These are phyloP conservation scores for Xiphorhynchus elegans DNA, from an alignment of 2,113 vertebrate species.

Conservation along the genomic window DNA sequence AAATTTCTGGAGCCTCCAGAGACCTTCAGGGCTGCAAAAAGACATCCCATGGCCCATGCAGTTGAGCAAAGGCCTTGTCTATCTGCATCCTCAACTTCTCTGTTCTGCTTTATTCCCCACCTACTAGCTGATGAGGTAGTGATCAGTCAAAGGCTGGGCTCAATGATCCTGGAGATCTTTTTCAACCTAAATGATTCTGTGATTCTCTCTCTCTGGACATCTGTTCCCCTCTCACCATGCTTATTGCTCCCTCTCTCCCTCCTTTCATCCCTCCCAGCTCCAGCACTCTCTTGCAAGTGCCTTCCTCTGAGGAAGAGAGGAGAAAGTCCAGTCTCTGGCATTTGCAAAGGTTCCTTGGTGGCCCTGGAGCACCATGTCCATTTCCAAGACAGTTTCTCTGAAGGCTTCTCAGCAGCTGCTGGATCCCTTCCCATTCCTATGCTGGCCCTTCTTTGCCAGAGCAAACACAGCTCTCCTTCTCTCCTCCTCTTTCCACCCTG, in stretches of 20 bases:
- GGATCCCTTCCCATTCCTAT: neutral
- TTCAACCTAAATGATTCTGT: neutral
- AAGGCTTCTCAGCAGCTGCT: neutral
- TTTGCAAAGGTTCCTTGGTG: neutral
- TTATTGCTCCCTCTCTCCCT: neutral
- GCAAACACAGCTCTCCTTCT: neutral
- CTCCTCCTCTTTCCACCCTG: neutral
- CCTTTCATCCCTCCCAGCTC: neutral
- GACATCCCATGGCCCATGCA: neutral
- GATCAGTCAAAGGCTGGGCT: neutral
- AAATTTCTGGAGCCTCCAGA: neutral
- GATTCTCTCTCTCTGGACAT: neutral
- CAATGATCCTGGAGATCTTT: neutral
- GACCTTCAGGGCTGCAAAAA: neutral
- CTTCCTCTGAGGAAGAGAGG: neutral
- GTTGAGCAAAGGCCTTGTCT: neutral
- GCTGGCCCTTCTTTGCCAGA: neutral
- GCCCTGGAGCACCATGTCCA: neutral
- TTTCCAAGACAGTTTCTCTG: neutral
- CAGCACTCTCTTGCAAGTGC: neutral
- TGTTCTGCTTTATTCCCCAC: neutral
- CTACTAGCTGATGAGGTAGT: neutral
- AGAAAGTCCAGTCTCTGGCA: neutral
- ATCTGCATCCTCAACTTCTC: neutral
- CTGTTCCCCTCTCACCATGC: neutral